Evolutionary conservation across 2,888 invertebrate species (phyloP).

Genomic region (Epinotia brunnichana): DNA sequence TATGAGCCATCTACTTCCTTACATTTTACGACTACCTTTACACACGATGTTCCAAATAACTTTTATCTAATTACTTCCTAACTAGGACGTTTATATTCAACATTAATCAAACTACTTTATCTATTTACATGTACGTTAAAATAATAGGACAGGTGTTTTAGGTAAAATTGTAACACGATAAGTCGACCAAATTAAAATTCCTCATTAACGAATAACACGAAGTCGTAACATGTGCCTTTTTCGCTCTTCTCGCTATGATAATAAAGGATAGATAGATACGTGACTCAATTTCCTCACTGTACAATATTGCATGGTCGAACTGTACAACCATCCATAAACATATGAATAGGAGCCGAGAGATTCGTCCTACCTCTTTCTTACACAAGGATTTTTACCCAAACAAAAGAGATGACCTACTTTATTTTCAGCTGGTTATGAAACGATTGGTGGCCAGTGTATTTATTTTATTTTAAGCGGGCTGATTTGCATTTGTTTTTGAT

Average conservation of each 20-base stretch:
- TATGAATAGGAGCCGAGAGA: not conserved
- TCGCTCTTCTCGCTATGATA: no score
- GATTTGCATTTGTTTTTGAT: not conserved
- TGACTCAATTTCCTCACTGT: no score
- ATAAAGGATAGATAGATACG: no score
- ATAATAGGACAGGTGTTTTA: conserved; percentile 23
- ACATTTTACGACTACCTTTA: not conserved
- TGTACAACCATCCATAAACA: not conserved
- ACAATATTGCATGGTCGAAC: no score
- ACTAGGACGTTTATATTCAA: not conserved
- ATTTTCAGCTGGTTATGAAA: not conserved
- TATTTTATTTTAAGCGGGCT: not conserved
- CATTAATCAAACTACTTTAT: conserved; percentile 15
- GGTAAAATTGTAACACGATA: conserved; percentile 52
- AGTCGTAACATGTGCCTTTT: not conserved
- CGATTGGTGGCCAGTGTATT: not conserved
- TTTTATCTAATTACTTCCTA: not conserved
- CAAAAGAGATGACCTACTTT: not conserved
- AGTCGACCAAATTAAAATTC: conserved; percentile 62
- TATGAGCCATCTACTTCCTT: not conserved
- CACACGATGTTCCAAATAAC: conserved; percentile 1
- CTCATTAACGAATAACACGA: not conserved
- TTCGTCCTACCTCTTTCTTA: not conserved
- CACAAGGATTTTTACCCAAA: not conserved
- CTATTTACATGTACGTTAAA: not conserved